Evolutionary conservation across 92 coral and sea anemone species (phyloP), one percentile per base, ranked within the genome.

Genomic region (Anthopleura xanthogrammica): DNA sequence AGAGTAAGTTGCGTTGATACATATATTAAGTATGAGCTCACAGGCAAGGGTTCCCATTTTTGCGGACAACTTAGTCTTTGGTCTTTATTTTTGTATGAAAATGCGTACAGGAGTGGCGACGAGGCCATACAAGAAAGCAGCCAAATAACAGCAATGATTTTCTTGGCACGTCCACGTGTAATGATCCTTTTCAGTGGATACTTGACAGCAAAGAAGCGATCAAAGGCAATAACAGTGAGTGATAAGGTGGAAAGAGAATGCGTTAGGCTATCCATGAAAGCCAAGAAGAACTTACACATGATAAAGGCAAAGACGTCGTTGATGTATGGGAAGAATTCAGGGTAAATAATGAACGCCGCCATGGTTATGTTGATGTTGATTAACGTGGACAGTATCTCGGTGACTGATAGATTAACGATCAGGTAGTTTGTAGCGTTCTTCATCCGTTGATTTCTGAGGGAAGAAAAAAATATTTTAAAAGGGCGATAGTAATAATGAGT

Each of bases 241-340:
- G 94, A 85, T 58, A 91, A 52, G 7, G 89, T 85, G 62, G 92
- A 85, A 12, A 90, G 83, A 43, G 91, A 79, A n/a, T 88, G 89
- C 4, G 88, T 79, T 12, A 83, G 60, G 20, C 82, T 68, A 36
- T 87, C 87, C 65, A 71, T 55, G 52, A 87, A 83, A n/a, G 20
- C 2, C 14, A 83, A 24, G 11, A 73, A 52, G 11, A 73, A 52
- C 70, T 83, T 83, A 57, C 90, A 87, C 19, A 83, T 23, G 9
- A 70, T 48, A 16, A 79, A 6, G 11, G 87, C 90, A 56, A 84
- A 83, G 17, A 58, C 39, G 12, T 84, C 86, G 66, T 80, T 84
- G 56, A 68, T 23, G 77, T 84, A 87, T 1, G 77, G 84, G 29
- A 78, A n/a, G 48, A 60, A 29, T 4, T 72, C 41, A 12, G 85